A percentile compares a stretch with the other conserved stretches of the same genome.
Conservation (phyloP, 2,797 vertebrate species). For the Dallia pectoralis region DNA sequence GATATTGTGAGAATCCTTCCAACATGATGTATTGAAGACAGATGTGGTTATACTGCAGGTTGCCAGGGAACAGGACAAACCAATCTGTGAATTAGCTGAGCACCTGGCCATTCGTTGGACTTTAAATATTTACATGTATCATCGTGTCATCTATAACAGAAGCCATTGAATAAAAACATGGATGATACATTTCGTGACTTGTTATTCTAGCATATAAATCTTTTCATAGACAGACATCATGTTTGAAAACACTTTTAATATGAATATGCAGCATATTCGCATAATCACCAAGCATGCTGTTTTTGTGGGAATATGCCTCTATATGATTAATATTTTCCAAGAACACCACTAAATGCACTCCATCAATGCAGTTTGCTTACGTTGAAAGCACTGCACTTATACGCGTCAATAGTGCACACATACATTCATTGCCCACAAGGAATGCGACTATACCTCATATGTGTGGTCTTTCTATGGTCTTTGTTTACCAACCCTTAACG, state of each 20-base stretch:
- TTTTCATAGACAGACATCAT: neutral
- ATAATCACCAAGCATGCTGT: neutral
- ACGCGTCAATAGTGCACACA: too few relatives aligned
- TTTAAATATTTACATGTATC: neutral
- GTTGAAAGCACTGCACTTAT: too few relatives aligned
- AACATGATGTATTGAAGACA: neutral
- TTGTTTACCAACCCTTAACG: too few relatives aligned
- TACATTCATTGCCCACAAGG: too few relatives aligned
- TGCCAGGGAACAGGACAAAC: neutral
- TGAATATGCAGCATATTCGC: neutral
- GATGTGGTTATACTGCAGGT: neutral
- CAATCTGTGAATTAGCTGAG: neutral
- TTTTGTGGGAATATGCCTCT: neutral
- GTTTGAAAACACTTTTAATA: neutral
- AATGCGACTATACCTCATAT: too few relatives aligned
- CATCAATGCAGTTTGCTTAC: too few relatives aligned
- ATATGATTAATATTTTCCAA: neutral
- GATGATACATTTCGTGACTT: neutral
- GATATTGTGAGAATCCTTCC: neutral
- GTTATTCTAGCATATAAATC: neutral
- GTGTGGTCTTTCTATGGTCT: too few relatives aligned
- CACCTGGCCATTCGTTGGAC: neutral
- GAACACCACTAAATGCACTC: too few relatives aligned
- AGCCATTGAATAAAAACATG: neutral
- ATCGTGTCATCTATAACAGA: neutral